These are phyloP conservation scores for Tautogolabrus adspersus DNA, from an alignment of 2,113 vertebrate genomes.

Conservation along the genomic window DNA sequence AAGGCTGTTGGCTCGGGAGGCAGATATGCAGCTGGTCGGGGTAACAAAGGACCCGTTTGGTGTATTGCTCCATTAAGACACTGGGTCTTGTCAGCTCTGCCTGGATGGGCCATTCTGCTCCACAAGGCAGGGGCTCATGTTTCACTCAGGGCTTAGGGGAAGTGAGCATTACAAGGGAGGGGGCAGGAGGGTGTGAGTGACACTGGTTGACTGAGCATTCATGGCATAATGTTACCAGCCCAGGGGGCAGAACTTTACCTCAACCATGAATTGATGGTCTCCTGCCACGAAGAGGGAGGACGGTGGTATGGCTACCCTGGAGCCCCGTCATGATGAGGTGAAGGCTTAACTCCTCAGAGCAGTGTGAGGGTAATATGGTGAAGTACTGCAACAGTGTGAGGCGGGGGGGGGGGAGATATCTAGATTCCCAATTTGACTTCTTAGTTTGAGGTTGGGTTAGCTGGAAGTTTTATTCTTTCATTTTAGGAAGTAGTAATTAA, in stretches of 20 bases:
- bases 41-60: constrained; percentile 71
- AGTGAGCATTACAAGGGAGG: constrained; percentile 70
- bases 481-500: not conserved
- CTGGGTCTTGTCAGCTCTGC: constrained; percentile 77
- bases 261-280: constrained; percentile 78
- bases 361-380: constrained; percentile 47
- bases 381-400: constrained; percentile 33
- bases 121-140: constrained; percentile 72
- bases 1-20: constrained; percentile 72
- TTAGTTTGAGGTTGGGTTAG: not conserved
- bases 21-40: constrained; percentile 76
- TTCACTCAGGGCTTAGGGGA: constrained; percentile 77
- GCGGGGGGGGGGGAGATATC: constrained; percentile 18
- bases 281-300: constrained; percentile 70
- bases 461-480: not conserved
- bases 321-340: constrained; percentile 63
- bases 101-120: constrained; percentile 74
- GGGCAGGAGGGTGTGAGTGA: constrained; percentile 70
- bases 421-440: constrained; percentile 17
- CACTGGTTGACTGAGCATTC: constrained; percentile 78
- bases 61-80: constrained; percentile 82
- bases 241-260: constrained; percentile 74
- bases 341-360: constrained; percentile 72
- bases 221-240: constrained; percentile 71
- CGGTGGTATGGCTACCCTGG: constrained; percentile 53